Evolutionary conservation across 2,888 invertebrate genomes (phyloP), one percentile per base, ranked within the genome.

Genomic region (Philonicus albiceps): DNA sequence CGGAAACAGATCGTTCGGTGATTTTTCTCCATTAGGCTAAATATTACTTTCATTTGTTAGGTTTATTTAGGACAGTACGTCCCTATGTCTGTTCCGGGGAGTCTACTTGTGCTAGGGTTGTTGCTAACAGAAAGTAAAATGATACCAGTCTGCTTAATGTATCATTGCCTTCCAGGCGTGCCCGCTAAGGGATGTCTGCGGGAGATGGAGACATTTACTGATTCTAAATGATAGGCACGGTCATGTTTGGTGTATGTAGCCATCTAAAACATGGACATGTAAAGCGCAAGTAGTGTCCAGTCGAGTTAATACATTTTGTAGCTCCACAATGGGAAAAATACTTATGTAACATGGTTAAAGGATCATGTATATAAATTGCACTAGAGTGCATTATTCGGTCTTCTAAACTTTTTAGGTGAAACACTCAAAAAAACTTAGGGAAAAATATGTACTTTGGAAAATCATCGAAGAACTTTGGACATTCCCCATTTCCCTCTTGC

Each of bases 1-100:
- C 49, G 27, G 49, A 31, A 76, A 76, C 49, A 80, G 53, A 80
- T 80, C 31, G 30, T 53, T 80, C 80, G 30, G 53, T 43, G 53
- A 80, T 80, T 80, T 80, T 80, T 80, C 80, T 80, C 53, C 49
- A 53, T 80, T 80, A 49, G 30, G 53, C 27, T 53, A 76, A 76
- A 76, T 76, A 76, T 76, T 76, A 76, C 37, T 76, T 76, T 40
- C 22, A 76, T 76, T 76, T 76, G 76, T 76, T 40, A 43, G 27
- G 22, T 43, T 43, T 76, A 76, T 76, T 76, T 76, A 76, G 64
- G 27, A 11, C 64, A 64, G 22, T 27, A 64, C 64, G 64, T 64
- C 64, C 7, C 19, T 64, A n/a, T n/a, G 22, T 27, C 64, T 31
- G 31, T n/a, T 13, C n/a, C 34, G n/a, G 37, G 8, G 37, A 74